Conservation (phyloP, 1,140 invertebrate species). For the Neotoxoptera formosana region DNA sequence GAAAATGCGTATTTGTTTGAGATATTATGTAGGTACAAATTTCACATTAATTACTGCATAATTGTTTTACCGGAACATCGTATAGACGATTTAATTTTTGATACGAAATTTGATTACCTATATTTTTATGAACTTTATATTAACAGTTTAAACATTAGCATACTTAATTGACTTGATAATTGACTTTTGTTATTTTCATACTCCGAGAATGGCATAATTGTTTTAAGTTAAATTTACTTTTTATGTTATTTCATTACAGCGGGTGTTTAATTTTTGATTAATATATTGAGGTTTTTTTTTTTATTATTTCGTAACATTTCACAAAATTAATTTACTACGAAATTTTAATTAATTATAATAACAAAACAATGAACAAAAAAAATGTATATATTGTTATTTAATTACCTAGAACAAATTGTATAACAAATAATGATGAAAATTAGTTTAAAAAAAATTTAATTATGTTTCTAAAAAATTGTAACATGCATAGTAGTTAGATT, state of each 20-base stretch:
- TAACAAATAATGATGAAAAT: not conserved
- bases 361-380: not conserved
- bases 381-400: not conserved
- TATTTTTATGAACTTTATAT: not conserved
- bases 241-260: not conserved
- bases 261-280: constrained; percentile 18
- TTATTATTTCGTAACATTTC: constrained; percentile 3
- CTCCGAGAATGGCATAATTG: not conserved
- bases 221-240: not conserved
- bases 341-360: not conserved
- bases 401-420: not conserved
- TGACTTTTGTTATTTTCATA: not conserved
- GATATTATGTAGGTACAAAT: not conserved
- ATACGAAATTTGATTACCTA: not conserved
- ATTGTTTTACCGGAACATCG: not conserved
- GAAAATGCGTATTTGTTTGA: not conserved
- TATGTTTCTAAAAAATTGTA: not conserved
- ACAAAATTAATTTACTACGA: not conserved
- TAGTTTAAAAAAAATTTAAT: not conserved
- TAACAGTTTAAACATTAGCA: not conserved
- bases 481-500: not conserved
- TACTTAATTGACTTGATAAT: not conserved
- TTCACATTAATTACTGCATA: not conserved
- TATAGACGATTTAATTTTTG: not conserved
- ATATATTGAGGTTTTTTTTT: not conserved